Evolutionary conservation across 2,797 vertebrate genomes (phyloP).

Genomic region (Gymnoscopelus braueri): DNA sequence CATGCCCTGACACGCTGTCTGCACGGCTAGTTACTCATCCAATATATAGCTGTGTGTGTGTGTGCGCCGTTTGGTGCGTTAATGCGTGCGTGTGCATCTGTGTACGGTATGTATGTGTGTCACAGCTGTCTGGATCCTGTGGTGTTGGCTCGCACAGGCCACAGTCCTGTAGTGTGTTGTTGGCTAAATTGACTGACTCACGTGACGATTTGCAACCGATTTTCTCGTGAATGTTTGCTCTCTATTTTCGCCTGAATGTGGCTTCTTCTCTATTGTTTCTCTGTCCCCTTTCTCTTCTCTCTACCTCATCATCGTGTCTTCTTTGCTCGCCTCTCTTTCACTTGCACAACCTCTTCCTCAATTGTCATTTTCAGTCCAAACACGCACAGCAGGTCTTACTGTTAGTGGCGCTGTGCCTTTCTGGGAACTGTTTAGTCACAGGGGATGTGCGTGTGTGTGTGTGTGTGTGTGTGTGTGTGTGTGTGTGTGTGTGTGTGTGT

Average conservation of each 20-base stretch:
- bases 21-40: slow-evolving; percentile 41
- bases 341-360: background rate
- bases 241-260: background rate
- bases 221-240: background rate
- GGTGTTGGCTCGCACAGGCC: slow-evolving; percentile 33
- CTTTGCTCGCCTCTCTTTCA: background rate
- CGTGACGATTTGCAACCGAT: slow-evolving; percentile 21
- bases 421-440: slow-evolving; percentile 44
- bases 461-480: slow-evolving; percentile 7
- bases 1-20: slow-evolving; percentile 63
- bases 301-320: background rate
- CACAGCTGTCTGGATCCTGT: slow-evolving; percentile 36
- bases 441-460: background rate
- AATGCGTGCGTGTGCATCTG: slow-evolving; percentile 29
- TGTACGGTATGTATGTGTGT: slow-evolving; percentile 1
- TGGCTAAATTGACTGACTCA: slow-evolving; percentile 42
- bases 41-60: slow-evolving; percentile 26
- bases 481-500: slow-evolving; percentile 6
- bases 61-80: background rate
- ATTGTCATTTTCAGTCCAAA: background rate
- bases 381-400: slow-evolving; percentile 4
- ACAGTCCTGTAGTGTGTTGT: slow-evolving; percentile 43
- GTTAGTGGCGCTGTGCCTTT: slow-evolving; percentile 17
- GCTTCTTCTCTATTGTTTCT: background rate
- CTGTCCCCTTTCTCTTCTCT: slow-evolving; percentile 15